Evolutionary conservation across 2,113 vertebrate species (phyloP).

Genomic region (Sprattus sprattus): DNA sequence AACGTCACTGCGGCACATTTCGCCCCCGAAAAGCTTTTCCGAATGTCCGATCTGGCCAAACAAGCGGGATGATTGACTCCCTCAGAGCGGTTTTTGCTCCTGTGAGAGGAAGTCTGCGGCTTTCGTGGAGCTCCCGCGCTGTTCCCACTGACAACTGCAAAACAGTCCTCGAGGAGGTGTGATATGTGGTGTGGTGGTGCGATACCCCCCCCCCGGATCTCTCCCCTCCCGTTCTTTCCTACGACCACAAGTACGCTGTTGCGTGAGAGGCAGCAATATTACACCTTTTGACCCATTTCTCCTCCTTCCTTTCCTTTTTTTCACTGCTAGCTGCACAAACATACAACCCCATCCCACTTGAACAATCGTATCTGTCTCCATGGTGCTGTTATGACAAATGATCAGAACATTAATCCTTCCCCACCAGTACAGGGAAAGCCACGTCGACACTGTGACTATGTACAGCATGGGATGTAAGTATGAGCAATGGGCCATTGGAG

Average conservation of each 20-base stretch:
- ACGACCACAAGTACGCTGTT: neutral
- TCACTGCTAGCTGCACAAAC: neutral
- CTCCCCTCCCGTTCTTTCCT: constrained; percentile 36
- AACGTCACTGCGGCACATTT: neutral
- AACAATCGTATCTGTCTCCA: neutral
- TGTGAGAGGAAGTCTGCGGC: constrained; percentile 45
- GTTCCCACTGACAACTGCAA: constrained; percentile 41
- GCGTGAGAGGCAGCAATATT: constrained; percentile 29
- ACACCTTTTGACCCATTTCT: neutral
- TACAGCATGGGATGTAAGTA: neutral
- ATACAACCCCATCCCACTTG: neutral
- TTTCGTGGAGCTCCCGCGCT: neutral
- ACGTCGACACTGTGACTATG: neutral
- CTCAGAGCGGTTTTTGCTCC: constrained; percentile 15
- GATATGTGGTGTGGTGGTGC: constrained; percentile 67
- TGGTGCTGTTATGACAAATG: neutral
- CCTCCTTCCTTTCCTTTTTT: neutral
- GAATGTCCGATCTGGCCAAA: neutral
- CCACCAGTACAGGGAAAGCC: neutral
- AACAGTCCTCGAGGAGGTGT: constrained; percentile 51
- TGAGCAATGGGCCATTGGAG: neutral
- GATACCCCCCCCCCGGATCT: constrained; percentile 40
- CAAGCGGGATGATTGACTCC: constrained; percentile 27
- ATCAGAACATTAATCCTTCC: neutral
- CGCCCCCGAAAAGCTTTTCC: neutral